Conservation (phyloP, 2,888 invertebrate species). For the Patella caerulea region DNA sequence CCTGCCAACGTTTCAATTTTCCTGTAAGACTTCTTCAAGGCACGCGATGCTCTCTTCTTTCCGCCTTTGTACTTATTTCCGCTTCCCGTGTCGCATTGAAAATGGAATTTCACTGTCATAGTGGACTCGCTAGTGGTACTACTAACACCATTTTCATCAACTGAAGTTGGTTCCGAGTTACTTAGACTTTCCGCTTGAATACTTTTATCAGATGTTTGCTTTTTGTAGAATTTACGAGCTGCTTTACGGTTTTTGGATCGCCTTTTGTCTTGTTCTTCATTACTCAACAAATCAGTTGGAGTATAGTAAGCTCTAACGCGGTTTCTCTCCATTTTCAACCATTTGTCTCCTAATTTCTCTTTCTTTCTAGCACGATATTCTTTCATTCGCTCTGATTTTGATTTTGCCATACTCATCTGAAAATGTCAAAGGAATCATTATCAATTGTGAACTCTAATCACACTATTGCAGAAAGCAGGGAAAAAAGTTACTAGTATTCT, state of each 20-base stretch:
- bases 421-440: too few relatives aligned
- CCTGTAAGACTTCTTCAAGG: not conserved
- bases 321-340: not conserved
- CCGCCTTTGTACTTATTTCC: not conserved
- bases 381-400: not conserved
- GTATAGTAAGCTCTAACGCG: not conserved
- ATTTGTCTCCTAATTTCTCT: not conserved
- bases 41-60: not conserved
- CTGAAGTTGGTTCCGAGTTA: not conserved
- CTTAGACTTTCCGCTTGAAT: not conserved
- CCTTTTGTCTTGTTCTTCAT: not conserved
- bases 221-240: too few relatives aligned
- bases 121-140: not conserved
- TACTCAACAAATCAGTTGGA: not conserved
- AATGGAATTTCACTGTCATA: not conserved
- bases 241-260: not conserved
- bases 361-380: not conserved
- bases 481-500: too few relatives aligned
- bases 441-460: too few relatives aligned
- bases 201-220: not conserved
- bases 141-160: constrained; percentile 11
- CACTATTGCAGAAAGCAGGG: too few relatives aligned
- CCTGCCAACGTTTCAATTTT: not conserved
- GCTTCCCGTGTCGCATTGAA: too few relatives aligned
- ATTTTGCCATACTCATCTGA: not conserved